A percentile compares a stretch with the other conserved stretches of the same genome.
phyloP scores from a whole-genome alignment of 2,113 vertebrate species.

The Arvicanthis niloticus region DNA sequence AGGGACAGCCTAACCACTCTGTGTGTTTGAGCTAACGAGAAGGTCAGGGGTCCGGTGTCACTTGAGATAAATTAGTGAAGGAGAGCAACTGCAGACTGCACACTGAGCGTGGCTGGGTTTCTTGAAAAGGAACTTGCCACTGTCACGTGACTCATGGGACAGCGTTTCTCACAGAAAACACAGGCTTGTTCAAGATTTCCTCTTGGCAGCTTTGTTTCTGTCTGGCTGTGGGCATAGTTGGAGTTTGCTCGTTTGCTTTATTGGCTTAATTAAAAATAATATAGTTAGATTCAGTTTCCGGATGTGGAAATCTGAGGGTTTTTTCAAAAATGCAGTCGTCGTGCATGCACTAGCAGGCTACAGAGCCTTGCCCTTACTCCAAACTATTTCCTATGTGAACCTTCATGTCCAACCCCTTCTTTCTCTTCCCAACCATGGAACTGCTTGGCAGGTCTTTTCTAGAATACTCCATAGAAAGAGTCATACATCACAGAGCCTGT shows the following conservation, averaged over 20 bases:
- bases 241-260: not conserved
- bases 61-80: not conserved
- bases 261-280: not conserved
- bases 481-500: not conserved
- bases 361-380: not conserved
- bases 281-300: not conserved
- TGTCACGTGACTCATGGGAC: not conserved
- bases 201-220: not conserved
- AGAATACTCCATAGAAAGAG: not conserved
- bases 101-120: not conserved
- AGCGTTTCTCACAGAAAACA: not conserved
- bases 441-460: not conserved
- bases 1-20: not conserved
- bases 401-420: not conserved
- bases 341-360: not conserved
- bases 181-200: not conserved
- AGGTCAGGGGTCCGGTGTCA: not conserved
- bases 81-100: not conserved
- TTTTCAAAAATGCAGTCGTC: not conserved
- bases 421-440: not conserved
- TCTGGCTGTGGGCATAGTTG: not conserved
- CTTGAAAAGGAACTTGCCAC: not conserved
- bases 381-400: not conserved
- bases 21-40: slow-evolving; percentile 52
- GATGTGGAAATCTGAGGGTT: not conserved